A percentile compares a stretch with the other conserved stretches of the same genome.
phyloP scores from a whole-genome alignment of 2,888 invertebrate species.

The Drosophila demipolita region DNA sequence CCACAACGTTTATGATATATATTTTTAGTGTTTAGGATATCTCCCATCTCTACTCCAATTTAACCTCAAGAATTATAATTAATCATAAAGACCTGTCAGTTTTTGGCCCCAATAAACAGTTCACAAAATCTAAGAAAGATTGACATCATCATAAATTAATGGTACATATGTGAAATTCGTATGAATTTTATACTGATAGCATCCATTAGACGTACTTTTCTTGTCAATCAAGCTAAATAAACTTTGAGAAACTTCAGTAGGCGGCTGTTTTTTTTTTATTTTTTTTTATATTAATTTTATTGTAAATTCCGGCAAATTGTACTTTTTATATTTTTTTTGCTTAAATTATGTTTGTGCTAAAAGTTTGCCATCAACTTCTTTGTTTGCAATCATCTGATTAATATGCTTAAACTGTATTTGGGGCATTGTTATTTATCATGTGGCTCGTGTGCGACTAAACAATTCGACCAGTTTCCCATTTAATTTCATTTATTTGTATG shows the following conservation, averaged over 20 bases:
- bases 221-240: background rate
- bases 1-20: background rate
- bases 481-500: conserved; percentile 40
- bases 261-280: conserved; percentile 33
- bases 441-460: conserved; percentile 33
- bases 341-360: conserved; percentile 41
- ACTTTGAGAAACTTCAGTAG: background rate
- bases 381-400: conserved; percentile 38
- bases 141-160: conserved; percentile 50
- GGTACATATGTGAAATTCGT: conserved; percentile 32
- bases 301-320: conserved; percentile 47
- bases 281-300: conserved; percentile 52
- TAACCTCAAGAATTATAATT: conserved; percentile 15
- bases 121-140: conserved; percentile 14
- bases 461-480: conserved; percentile 34
- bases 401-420: conserved; percentile 48
- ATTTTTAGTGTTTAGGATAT: background rate
- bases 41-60: background rate
- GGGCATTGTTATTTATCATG: conserved; percentile 38
- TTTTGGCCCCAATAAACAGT: conserved; percentile 18
- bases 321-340: conserved; percentile 3
- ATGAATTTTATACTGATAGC: conserved; percentile 12
- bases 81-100: conserved; percentile 30
- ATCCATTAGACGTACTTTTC: background rate
- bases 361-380: conserved; percentile 54